These are phyloP conservation scores for Ctena decussata DNA, from an alignment of 2,888 invertebrate species.

Conservation along the genomic window DNA sequence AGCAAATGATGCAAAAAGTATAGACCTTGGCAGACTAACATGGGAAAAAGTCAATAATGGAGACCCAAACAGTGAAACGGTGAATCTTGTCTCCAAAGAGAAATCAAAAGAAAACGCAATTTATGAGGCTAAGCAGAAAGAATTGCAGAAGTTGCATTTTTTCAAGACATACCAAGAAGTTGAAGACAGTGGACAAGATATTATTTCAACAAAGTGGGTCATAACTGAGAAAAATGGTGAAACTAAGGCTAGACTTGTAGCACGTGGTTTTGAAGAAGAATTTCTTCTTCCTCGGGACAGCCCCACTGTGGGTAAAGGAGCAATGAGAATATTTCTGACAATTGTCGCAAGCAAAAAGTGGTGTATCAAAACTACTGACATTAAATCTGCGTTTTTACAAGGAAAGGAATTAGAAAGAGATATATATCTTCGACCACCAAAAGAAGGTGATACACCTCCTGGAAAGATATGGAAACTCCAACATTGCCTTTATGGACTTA, in stretches of 20 bases:
- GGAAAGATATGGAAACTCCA: constrained; percentile 59
- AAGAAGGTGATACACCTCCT: constrained; percentile 29
- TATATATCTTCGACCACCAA: constrained; percentile 50
- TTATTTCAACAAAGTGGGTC: constrained; percentile 38
- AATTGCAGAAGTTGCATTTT: constrained; percentile 42
- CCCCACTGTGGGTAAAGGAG: constrained; percentile 46
- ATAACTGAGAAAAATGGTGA: constrained; percentile 24
- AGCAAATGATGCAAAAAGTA: constrained; percentile 15
- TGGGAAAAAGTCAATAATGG: not conserved
- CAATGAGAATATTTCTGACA: constrained; percentile 29
- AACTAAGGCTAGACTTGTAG: constrained; percentile 28
- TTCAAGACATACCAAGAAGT: constrained; percentile 52
- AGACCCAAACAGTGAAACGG: not conserved
- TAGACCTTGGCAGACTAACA: constrained; percentile 16
- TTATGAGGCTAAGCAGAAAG: constrained; percentile 31
- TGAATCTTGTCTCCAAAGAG: not conserved
- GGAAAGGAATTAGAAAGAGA: constrained; percentile 56
- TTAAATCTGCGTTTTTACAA: constrained; percentile 62
- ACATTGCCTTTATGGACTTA: constrained; percentile 54
- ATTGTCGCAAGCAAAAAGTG: constrained; percentile 9
- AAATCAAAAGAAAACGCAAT: constrained; percentile 6
- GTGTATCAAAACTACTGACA: constrained; percentile 55
- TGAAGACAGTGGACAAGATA: constrained; percentile 23
- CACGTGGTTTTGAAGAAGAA: constrained; percentile 37
- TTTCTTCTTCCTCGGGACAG: constrained; percentile 25